Base-by-base conservation (phyloP, 2,113 vertebrate species). In the Ammodytes marinus region DNA sequence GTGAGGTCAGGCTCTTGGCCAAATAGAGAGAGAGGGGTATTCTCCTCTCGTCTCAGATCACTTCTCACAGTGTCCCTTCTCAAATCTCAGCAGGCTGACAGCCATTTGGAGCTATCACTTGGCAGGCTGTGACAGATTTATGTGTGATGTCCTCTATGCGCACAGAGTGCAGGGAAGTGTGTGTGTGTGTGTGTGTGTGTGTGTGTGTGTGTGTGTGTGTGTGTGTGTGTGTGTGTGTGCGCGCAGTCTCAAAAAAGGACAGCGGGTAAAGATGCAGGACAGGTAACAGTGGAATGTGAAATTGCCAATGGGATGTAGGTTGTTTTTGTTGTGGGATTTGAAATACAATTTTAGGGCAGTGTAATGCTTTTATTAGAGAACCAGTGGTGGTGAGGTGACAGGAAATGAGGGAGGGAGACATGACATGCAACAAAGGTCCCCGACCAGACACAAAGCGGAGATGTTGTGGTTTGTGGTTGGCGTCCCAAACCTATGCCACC, bases 21-120 rank as follows among this genome's bases (percentile, higher is more conserved):
- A 77, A 47, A 80, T 69, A 42, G 69, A 82, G 64, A 60, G 81
- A 65, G 58, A 71, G 68, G 42, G 73, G 57, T 74, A 69, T 77
- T 77, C 80, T 86, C 55, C 50, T 54, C 81, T 85, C 60, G 84
- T 86, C 80, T 89, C 76, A 81, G 86, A 89, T 87, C 77, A 93
- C 91, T 90, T 88, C 86, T 91, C 88, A 77, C 81, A 64, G 80
- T 70, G 77, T 85, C 53, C 87, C 86, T 27, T 74, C 92, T 94
- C 93, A 94, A 86, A 93, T 94, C 93, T 92, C 93, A 60, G 84
- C 83, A 79, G 78, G 77, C 86, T 83, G 84, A 88, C 91, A 82
- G 85, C 84, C 85, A 87, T 93, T 93, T 90, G 87, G 79, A 91
- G 90, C 80, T 69, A 87, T 91, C 83, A 82, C 88, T 82, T 90